A percentile compares a stretch with the other conserved stretches of the same genome.
These are phyloP conservation scores for Notodonta ziczac DNA, from an alignment of 2,888 invertebrate genomes.

Conservation along the genomic window DNA sequence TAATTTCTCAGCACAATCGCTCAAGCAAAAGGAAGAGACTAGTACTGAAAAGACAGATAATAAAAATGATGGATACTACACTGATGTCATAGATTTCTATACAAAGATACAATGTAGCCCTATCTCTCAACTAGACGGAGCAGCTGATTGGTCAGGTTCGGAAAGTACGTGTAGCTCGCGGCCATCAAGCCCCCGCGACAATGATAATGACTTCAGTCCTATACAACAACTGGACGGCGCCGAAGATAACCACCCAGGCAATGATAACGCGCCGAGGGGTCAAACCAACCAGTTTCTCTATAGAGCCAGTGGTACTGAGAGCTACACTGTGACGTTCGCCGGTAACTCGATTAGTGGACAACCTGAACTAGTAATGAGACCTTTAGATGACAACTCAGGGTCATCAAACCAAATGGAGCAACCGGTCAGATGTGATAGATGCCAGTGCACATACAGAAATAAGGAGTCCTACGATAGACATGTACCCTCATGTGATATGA, in stretches of 20 bases:
- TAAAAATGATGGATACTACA: slow-evolving; percentile 74
- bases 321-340: slow-evolving; percentile 80
- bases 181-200: slow-evolving; percentile 71
- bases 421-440: slow-evolving; percentile 94
- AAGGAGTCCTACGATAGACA: slow-evolving; percentile 93
- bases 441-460: slow-evolving; percentile 94
- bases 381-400: slow-evolving; percentile 68
- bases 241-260: slow-evolving; percentile 83
- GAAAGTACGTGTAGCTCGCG: slow-evolving; percentile 79
- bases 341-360: slow-evolving; percentile 80
- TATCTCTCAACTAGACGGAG: slow-evolving; percentile 88
- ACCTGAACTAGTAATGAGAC: slow-evolving; percentile 75
- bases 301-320: slow-evolving; percentile 77
- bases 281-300: slow-evolving; percentile 76
- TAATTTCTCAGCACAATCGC: slow-evolving; percentile 70
- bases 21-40: slow-evolving; percentile 71
- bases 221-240: slow-evolving; percentile 89
- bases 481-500: slow-evolving; percentile 90
- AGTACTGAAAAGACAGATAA: slow-evolving; percentile 59
- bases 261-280: slow-evolving; percentile 64
- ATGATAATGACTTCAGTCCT: slow-evolving; percentile 67
- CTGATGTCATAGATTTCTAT: slow-evolving; percentile 81
- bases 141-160: slow-evolving; percentile 87
- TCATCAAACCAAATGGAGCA: slow-evolving; percentile 84
- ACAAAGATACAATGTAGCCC: slow-evolving; percentile 83